Percentiles rank a stretch among this genome's conserved stretches.
phyloP scores from a whole-genome alignment of 2,797 vertebrate species.

The Phoxinus dragarum region DNA sequence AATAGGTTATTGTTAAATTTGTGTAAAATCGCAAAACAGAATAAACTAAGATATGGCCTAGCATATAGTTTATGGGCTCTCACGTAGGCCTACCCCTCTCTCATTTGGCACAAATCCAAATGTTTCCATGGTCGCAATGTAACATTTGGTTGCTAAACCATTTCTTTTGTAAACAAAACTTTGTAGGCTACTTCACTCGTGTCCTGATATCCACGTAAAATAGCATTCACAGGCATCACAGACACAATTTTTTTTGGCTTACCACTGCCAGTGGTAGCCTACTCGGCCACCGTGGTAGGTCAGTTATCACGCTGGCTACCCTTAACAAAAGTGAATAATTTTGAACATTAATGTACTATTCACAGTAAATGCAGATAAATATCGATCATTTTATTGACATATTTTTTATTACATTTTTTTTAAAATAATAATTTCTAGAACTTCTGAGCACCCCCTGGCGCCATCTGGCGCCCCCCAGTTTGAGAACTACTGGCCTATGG shows the following conservation, averaged over 20 bases:
- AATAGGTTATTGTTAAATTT: too few relatives aligned
- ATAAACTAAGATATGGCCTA: not conserved
- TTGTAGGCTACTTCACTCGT: not conserved
- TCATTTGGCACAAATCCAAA: not conserved
- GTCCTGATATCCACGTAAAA: not conserved
- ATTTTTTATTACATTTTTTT: not conserved
- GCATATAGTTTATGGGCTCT: not conserved
- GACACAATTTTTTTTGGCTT: too few relatives aligned
- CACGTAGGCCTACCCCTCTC: not conserved
- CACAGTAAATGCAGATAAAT: not conserved
- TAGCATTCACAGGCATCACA: not conserved
- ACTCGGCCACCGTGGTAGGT: too few relatives aligned
- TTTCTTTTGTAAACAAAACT: not conserved
- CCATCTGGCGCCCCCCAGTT: not conserved
- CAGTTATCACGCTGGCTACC: not conserved
- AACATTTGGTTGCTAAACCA: not conserved
- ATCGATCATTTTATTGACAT: not conserved
- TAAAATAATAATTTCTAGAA: not conserved
- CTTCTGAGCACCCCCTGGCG: not conserved
- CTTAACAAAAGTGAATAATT: not conserved
- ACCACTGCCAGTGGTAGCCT: too few relatives aligned
- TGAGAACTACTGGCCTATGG: slow-evolving; percentile 38
- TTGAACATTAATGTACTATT: not conserved
- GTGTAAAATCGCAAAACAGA: not conserved
- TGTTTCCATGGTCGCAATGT: not conserved